phyloP scores from a whole-genome alignment of 1,140 invertebrate genomes.

The Drosophila ironensis region DNA sequence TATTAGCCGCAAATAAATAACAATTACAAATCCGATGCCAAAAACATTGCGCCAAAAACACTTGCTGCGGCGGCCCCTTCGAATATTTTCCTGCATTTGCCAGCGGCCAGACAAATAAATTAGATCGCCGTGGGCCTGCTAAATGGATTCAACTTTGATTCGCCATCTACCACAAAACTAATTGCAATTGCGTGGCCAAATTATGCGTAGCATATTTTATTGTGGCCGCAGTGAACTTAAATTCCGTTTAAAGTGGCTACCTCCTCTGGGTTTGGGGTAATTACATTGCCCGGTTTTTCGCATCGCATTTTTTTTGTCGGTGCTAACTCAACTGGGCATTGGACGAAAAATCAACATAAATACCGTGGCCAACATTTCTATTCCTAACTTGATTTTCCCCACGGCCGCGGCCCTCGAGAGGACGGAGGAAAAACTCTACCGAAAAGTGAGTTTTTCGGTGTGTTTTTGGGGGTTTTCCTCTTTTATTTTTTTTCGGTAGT shows the following conservation, averaged over 20 bases:
- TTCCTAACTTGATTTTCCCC: slow-evolving; percentile 75
- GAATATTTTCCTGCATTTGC: slow-evolving; percentile 37
- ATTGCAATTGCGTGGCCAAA: slow-evolving; percentile 48
- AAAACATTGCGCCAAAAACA: slow-evolving; percentile 42
- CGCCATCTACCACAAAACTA: slow-evolving; percentile 36
- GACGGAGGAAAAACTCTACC: slow-evolving; percentile 27
- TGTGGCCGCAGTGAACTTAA: background rate
- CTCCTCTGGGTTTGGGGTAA: slow-evolving; percentile 35
- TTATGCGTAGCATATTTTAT: slow-evolving; percentile 46
- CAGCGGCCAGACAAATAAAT: slow-evolving; percentile 70
- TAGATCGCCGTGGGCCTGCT: slow-evolving; percentile 41
- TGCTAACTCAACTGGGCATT: slow-evolving; percentile 41
- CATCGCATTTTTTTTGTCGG: no score
- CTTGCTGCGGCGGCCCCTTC: slow-evolving; percentile 9
- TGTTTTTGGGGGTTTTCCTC: slow-evolving; percentile 8
- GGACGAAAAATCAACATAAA: slow-evolving; percentile 74
- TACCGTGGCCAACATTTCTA: slow-evolving; percentile 75
- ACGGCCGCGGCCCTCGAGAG: slow-evolving; percentile 16
- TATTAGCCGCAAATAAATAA: slow-evolving; percentile 77
- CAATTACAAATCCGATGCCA: slow-evolving; percentile 61
- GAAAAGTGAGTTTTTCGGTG: slow-evolving; percentile 23
- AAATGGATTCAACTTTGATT: slow-evolving; percentile 56
- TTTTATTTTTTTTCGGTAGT: slow-evolving; percentile 30
- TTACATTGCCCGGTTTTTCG: slow-evolving; percentile 58
- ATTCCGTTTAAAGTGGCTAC: background rate